Evolutionary conservation across 1,140 invertebrate species (phyloP).

Genomic region (Anagrus nilaparvatae): DNA sequence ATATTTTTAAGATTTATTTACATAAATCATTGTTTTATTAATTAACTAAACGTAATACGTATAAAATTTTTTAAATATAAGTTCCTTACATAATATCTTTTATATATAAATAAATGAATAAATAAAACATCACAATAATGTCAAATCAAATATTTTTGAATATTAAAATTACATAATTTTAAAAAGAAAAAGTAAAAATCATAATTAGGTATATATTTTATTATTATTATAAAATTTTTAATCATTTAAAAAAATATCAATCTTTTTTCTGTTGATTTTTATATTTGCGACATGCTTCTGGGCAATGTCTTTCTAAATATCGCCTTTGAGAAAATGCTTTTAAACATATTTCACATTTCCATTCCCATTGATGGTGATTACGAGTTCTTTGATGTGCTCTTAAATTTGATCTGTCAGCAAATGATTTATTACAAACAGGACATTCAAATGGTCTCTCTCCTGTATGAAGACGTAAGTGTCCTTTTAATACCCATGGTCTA

Average conservation of each 20-base stretch:
- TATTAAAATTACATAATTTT: too few species aligned
- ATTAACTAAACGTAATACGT: too few species aligned
- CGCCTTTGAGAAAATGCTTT: conserved; percentile 65
- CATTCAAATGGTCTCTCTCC: conserved; percentile 60
- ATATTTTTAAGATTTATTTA: too few species aligned
- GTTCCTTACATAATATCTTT: too few species aligned
- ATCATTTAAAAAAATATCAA: conserved; percentile 11
- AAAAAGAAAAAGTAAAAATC: too few species aligned
- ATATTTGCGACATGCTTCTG: conserved; percentile 59
- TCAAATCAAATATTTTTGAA: too few species aligned
- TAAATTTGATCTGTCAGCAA: conserved; percentile 66
- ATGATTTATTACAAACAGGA: conserved; percentile 58
- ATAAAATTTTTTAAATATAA: too few species aligned
- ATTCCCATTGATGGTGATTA: conserved; percentile 58
- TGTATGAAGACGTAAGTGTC: conserved; percentile 55
- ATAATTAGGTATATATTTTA: neutral
- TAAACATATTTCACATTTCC: conserved; percentile 52
- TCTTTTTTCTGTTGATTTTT: conserved; percentile 33
- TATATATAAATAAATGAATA: too few species aligned
- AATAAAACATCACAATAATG: too few species aligned
- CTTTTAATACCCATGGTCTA: conserved; percentile 59
- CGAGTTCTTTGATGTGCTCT: conserved; percentile 59
- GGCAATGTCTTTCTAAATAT: conserved; percentile 60
- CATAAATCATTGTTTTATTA: too few species aligned
- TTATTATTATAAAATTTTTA: too few species aligned